phyloP scores from a whole-genome alignment of 2,888 invertebrate species.

The Physocephala rufipes region DNA sequence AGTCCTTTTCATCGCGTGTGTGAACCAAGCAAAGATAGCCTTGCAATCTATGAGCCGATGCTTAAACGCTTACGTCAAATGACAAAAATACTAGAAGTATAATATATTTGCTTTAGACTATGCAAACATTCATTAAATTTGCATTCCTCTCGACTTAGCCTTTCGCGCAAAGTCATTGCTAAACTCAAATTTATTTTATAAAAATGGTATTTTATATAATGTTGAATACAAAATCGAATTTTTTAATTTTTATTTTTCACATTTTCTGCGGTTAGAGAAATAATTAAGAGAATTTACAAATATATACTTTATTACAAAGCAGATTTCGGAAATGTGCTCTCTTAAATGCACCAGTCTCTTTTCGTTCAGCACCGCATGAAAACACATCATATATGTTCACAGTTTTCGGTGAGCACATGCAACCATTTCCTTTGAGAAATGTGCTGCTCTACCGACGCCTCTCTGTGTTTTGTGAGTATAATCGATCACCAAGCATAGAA shows the following conservation, averaged over 20 bases:
- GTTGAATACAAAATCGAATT: slow-evolving; percentile 1
- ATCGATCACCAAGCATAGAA: no score
- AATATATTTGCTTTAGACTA: background rate
- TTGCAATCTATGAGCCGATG: slow-evolving; percentile 79
- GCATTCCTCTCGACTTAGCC: slow-evolving; percentile 19
- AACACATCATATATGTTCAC: no score
- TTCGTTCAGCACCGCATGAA: no score
- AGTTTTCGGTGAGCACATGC: no score
- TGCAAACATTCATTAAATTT: background rate
- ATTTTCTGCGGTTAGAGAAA: no score
- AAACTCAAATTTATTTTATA: background rate
- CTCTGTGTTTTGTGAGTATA: no score
- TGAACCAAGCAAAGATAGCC: slow-evolving; percentile 78
- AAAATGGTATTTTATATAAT: background rate
- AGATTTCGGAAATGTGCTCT: no score
- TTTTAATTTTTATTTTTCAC: slow-evolving; percentile 50
- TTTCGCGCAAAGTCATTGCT: background rate
- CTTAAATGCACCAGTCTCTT: no score
- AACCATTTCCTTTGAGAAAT: no score
- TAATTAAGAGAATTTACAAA: background rate
- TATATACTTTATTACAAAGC: background rate
- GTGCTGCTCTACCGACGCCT: no score
- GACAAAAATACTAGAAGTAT: slow-evolving; percentile 54
- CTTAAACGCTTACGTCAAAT: slow-evolving; percentile 73
- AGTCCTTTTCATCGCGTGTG: slow-evolving; percentile 70